Evolutionary conservation across 1,140 invertebrate genomes (phyloP).

Genomic region (Pseudomyrmex sp.): DNA sequence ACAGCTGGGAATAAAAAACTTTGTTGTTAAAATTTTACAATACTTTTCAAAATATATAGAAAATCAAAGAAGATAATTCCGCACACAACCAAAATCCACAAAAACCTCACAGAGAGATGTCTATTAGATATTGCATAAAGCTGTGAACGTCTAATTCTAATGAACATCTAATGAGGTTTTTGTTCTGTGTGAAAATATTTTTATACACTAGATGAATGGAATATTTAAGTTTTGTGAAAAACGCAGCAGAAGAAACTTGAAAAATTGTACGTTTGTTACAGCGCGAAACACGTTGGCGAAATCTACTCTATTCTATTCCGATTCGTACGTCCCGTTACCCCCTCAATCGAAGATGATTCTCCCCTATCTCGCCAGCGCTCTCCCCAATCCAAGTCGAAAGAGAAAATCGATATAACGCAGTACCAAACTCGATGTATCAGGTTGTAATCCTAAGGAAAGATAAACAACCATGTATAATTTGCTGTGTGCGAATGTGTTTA

Average conservation of each 20-base stretch:
- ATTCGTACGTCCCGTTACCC: background rate
- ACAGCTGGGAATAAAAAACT: too few species aligned
- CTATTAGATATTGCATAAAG: too few species aligned
- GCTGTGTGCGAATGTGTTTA: background rate
- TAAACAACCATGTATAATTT: slow-evolving; percentile 2
- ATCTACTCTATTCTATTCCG: background rate
- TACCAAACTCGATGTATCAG: slow-evolving; percentile 22
- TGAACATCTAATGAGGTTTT: too few species aligned
- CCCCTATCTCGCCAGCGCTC: background rate
- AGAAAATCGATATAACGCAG: slow-evolving; percentile 38
- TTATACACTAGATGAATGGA: background rate
- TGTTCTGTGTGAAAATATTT: too few species aligned
- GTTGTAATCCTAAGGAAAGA: slow-evolving; percentile 11
- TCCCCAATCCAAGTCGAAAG: slow-evolving; percentile 15
- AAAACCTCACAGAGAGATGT: too few species aligned
- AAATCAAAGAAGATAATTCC: background rate
- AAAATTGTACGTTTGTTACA: background rate
- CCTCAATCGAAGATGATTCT: slow-evolving; percentile 3
- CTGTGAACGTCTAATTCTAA: too few species aligned
- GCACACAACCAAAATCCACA: too few species aligned
- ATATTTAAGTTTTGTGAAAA: background rate
- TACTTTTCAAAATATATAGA: background rate
- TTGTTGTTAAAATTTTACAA: too few species aligned
- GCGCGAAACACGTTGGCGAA: background rate
- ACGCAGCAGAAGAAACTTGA: background rate